Evolutionary conservation across 2,113 vertebrate genomes (phyloP), one percentile per base, ranked within the genome.

Genomic region (Caretta caretta): DNA sequence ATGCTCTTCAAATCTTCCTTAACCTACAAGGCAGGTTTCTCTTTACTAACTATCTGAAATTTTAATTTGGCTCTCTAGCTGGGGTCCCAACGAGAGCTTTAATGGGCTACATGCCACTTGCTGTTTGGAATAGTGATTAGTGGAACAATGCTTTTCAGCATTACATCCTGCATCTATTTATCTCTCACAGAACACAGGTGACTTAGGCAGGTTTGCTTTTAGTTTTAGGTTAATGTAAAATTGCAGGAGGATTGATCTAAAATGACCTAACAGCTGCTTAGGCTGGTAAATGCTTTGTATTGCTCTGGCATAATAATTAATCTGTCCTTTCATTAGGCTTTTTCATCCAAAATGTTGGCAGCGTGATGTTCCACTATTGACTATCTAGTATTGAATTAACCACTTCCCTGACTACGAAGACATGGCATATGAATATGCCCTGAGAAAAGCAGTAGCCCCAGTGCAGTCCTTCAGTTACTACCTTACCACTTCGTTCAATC

Each of bases 71-170:
- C 46, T 72, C 48, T 38, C 46, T 38, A 48, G 9, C 5, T 35
- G 7, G 49, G 29, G 8, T 78, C 25, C 25, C 91, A 53, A 53
- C 24, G 4, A 82, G 29, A 80, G 38, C 17, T 65, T 49, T 57
- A 78, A 81, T 79, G 79, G 57, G 49, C 29, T 75, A 42, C 14
- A 80, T 24, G 25, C 38, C 62, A 84, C 85, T 94, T 92, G 56
- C 83, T 93, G 48, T 91, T 90, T 90, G 82, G 57, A 91, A 69
- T 94, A 87, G 90, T 53, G 83, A 49, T 78, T 65, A 83, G 80
- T 83, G 84, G 89, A 89, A 90, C 22, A 54, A 90, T 93, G 59
- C 78, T 89, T 96, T 83, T 56, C 25, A 51, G 8, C 3, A 31
- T 8, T 69, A 49, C 14, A 69, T 72, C 27, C 38, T 87, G 48